Evolutionary conservation across 2,113 vertebrate genomes (phyloP), one percentile per base, ranked within the genome.

Genomic region (Phycodurus eques): DNA sequence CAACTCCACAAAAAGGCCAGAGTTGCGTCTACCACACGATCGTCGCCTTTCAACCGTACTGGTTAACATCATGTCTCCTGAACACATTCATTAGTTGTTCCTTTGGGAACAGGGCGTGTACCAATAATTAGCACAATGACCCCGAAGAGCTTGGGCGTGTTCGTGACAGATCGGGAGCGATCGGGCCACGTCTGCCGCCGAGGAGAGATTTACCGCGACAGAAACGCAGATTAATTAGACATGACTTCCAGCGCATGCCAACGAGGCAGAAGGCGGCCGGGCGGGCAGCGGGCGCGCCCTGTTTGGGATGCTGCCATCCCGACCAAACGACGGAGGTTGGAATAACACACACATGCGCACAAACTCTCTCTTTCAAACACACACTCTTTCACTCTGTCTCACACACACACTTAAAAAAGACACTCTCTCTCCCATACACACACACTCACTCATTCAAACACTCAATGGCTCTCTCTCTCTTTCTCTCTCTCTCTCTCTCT

Each of bases 151-250:
- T 54, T 6, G 20, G 20, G 20, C 20, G 9, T 3, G 22, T 59
- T 59, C 1, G 12, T 59, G 12, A 27, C 56, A 2, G 56, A 59
- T 27, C 22, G 12, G 5, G 22, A 59, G 56, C 22, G 11, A 59
- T 59, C 72, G 1, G 17, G 74, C 72, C n/a, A 17, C 43, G 68
- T 44, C 74, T 14, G 12, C 46, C 46, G 72, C 76, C 0, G 27
- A 79, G 70, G 74, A 73, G 54, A 73, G 47, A 35, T 61, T 69
- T 43, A 74, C 71, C 72, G 43, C 22, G 77, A 44, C 67, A 43
- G 70, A 68, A 65, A 51, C 64, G 44, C 75, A n/a, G 13, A 59
- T 80, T 74, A 74, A 81, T 84, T 67, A 79, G 64, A 79, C 62
- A 77, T 68, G 71, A 71, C 51, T 73, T 12, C 7, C 33, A 0